These are phyloP conservation scores for Melieria crassipennis DNA, from an alignment of 2,888 invertebrate genomes.

Conservation along the genomic window DNA sequence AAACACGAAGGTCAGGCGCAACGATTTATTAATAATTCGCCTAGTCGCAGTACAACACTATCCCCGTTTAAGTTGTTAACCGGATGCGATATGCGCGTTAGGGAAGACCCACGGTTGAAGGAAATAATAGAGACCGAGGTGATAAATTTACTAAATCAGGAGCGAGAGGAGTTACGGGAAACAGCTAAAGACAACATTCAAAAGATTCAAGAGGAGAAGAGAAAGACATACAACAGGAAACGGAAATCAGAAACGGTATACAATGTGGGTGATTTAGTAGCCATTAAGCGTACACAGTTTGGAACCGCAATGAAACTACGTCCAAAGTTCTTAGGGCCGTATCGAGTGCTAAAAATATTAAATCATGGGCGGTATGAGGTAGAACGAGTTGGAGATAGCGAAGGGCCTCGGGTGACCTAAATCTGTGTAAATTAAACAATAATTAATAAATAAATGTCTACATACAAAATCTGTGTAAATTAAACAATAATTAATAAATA, in stretches of 20 bases:
- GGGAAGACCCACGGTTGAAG: background rate
- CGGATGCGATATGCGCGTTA: slow-evolving; percentile 26
- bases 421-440: too few relatives aligned
- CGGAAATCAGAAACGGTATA: slow-evolving; percentile 21
- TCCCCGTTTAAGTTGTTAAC: slow-evolving; percentile 27
- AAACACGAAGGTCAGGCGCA: slow-evolving; percentile 21
- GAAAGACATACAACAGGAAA: background rate
- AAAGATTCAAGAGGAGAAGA: slow-evolving; percentile 26
- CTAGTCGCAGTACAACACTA: slow-evolving; percentile 19
- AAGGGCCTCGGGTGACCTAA: too few relatives aligned
- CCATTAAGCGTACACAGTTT: too few relatives aligned
- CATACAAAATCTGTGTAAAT: too few relatives aligned
- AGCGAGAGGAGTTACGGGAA: slow-evolving; percentile 4
- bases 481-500: too few relatives aligned
- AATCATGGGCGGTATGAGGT: too few relatives aligned
- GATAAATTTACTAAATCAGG: background rate
- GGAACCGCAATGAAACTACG: too few relatives aligned
- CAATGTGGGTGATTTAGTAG: background rate
- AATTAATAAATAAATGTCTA: too few relatives aligned
- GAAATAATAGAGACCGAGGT: background rate
- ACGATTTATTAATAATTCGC: slow-evolving; percentile 18
- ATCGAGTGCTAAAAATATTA: too few relatives aligned
- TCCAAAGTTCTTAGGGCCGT: too few relatives aligned
- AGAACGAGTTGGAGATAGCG: too few relatives aligned
- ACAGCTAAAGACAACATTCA: slow-evolving; percentile 14